Percentiles rank a stretch among this genome's conserved stretches.
phyloP scores from a whole-genome alignment of 2,113 vertebrate genomes.

The Geothlypis trichas region DNA sequence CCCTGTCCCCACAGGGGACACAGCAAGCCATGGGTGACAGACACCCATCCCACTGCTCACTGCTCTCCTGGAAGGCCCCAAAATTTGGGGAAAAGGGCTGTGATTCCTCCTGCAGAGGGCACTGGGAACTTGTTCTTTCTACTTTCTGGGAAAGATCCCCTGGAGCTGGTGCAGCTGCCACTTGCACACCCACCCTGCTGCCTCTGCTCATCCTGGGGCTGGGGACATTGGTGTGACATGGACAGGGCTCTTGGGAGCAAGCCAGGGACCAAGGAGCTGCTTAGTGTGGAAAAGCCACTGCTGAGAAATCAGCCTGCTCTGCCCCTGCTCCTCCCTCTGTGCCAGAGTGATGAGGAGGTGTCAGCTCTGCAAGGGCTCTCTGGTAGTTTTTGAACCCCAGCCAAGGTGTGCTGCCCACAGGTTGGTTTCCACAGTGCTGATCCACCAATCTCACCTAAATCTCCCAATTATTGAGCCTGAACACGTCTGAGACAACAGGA shows the following conservation, averaged over 20 bases:
- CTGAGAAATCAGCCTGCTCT: background rate
- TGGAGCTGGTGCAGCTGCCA: accelerated
- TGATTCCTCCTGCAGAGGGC: constrained; percentile 63
- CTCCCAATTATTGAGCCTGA: background rate
- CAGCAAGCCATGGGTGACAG: background rate
- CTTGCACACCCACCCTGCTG: background rate
- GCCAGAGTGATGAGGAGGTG: accelerated
- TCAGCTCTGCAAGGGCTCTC: accelerated
- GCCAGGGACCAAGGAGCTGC: accelerated
- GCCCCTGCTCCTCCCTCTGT: background rate
- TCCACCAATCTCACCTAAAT: background rate
- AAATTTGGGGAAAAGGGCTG: background rate
- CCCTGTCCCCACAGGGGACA: background rate
- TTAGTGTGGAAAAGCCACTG: background rate
- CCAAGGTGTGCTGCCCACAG: accelerated
- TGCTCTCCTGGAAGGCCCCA: background rate
- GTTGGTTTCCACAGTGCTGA: accelerated
- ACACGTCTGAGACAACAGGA: accelerated
- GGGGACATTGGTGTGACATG: background rate
- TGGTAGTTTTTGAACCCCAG: background rate
- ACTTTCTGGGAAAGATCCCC: background rate
- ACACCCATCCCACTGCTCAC: accelerated
- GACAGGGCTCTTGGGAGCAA: background rate
- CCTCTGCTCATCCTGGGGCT: accelerated
- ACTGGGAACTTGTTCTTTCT: constrained; percentile 36